Evolutionary conservation across 1,140 invertebrate species (phyloP), one percentile per base, ranked within the genome.

Genomic region (Ostrea denselamellosa): DNA sequence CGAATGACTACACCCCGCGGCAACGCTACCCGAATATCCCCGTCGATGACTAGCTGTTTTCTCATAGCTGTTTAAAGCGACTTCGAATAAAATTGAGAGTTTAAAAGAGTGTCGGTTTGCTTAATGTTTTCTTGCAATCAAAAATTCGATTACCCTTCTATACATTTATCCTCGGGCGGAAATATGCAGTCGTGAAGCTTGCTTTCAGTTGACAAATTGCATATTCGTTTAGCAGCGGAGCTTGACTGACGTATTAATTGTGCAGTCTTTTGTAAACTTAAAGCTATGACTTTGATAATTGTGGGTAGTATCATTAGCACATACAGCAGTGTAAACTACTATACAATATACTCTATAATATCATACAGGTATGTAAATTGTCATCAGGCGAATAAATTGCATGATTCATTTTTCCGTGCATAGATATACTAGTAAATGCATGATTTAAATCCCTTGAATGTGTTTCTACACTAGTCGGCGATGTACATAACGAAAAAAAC

Each of bases 111-210:
- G 28, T 71, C 68, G 68, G 22, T 71, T 71, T 71, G 68, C 68
- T 25, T 71, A 71, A 71, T 71, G 68, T 71, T 71, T 71, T 71
- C 68, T 71, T 71, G 68, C 68, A 71, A 71, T 71, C 68, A 71
- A 71, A 71, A 71, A 28, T 71, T 71, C 68, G 68, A 71, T 71
- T 71, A 71, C 68, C 28, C 68, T 71, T 71, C 22, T 34, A 71
- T 71, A 22, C 68, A 28, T 71, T 71, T 71, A 71, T 71, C 68
- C 68, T 71, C 12, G 9, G 68, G 68, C 68, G 12, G 14, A 71
- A 34, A 34, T 71, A 25, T 71, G 68, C 68, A 71, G 28, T 71
- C 25, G 68, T 71, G 9, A 71, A 28, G 25, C 68, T 12, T 28
- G 68, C 68, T 14, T 14, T 71, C 68, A 28, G 68, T 28, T 28